Base-by-base conservation (phyloP, 2,113 vertebrate species). In the Colossoma macropomum region DNA sequence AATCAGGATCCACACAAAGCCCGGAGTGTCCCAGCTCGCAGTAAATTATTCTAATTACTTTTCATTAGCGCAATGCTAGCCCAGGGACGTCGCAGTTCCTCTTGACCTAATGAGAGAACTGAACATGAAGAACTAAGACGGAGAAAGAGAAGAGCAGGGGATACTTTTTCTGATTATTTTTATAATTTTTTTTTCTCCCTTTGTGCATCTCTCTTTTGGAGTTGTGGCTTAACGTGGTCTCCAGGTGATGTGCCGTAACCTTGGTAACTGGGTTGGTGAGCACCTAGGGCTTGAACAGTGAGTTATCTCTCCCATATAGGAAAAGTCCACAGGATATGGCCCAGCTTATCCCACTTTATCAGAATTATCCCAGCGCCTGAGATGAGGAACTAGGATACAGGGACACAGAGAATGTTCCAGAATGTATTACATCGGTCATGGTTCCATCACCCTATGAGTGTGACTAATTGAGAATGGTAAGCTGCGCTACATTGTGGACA, bases 11-110 rank as follows among this genome's bases (percentile, higher is more conserved):
- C 65, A 50, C 62, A 38, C 70, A 65, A 25, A 75, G 68, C 25
- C 70, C 34, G 8, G 34, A 72, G 70, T 75, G 75, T 59, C 56
- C 66, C 66, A 41, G 75, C 52, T 72, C 27, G 45, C 68, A 19
- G 48, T 65, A 81, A 86, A 85, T 86, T 30, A 81, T 83, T 77
- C 84, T 81, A 87, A 87, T 87, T 81, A 86, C 84, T 80, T 87
- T 84, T 82, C 81, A 81, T 88, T 86, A 88, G 50, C 50, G 80
- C 76, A 65, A 50, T 59, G 25, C 77, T 75, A 48, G 86, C 84
- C 63, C 56, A 65, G 80, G 56, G 66, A 82, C 34, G 48, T 45
- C 2, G 28, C 10, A 3, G 25, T 25, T 56, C 71, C 62, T 66
- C 60, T 34, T 68, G 69, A 52, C 52, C 76, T 80, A 38, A 82